Base-by-base conservation (phyloP, 1,140 invertebrate genomes). In the Lepidotrigona ventralis region DNA sequence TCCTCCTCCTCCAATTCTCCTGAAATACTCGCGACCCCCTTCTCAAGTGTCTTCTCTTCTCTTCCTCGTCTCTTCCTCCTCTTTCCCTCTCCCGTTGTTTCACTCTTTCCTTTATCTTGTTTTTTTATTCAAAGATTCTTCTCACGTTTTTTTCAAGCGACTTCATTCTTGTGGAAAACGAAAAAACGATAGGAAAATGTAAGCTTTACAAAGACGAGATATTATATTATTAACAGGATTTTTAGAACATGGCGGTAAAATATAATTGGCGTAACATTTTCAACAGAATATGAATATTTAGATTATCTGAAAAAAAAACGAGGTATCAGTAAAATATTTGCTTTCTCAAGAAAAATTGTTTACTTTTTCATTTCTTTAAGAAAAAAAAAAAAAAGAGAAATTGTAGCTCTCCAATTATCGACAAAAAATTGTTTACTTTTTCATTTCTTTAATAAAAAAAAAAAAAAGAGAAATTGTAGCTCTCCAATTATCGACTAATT, bases 121-220 rank as follows among this genome's bases (percentile, higher is more conserved):
- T 33, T 23, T 29, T 26, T 21, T 53, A n/a, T 23, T 12, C 3
- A 54, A n/a, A 54, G 8, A 12, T 51, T 53, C 21, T 33, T 53
- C 78, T 68, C 78, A 79, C 72, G 76, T 79, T 79, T 79, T 79
- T 33, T 78, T 60, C 79, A 77, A 72, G 63, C 66, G 74, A 78
- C 72, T 33, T 33, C 33, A 83, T 71, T 83, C 79, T 83, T 85
- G 81, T 79, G 84, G 88, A 81, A 88, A 90, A 88, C 85, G 88
- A 89, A 84, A 89, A 84, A 87, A 89, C 80, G 88, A 89, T 89
- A 90, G 87, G 86, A 89, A 86, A 89, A 79, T 89, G 75, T 83
- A 86, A 39, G 11, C 3, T 39, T 23, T 12, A 12, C 5, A 39
- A 69, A 14, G 33, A 33, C 33, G 33, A 23, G 11, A 39, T 5